Conservation (phyloP, 1,140 invertebrate genomes). For the Littorina saxatilis region DNA sequence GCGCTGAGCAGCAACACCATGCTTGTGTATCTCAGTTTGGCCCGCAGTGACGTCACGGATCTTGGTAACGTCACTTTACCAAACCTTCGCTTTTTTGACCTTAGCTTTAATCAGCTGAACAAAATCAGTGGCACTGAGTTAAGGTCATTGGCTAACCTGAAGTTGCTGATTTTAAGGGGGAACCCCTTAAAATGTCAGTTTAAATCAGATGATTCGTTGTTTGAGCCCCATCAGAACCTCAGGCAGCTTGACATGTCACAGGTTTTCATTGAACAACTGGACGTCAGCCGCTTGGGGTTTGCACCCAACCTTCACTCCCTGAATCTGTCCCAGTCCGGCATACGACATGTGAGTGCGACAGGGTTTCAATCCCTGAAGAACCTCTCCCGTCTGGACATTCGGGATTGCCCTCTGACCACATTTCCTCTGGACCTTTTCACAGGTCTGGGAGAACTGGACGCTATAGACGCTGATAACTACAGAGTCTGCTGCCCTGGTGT, state of each 20-base stretch:
- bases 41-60: not conserved
- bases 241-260: not conserved
- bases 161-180: not conserved
- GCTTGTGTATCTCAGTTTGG: conserved; percentile 31
- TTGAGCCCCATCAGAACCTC: not conserved
- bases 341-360: not conserved
- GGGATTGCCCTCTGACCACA: conserved; percentile 18
- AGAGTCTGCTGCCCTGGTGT: conserved; percentile 5
- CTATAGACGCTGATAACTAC: conserved; percentile 9
- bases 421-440: conserved; percentile 30
- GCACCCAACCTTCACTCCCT: conserved; percentile 8
- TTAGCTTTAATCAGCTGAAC: not conserved
- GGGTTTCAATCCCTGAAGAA: not conserved
- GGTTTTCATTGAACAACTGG: not conserved
- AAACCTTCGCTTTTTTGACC: conserved; percentile 6
- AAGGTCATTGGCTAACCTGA: not conserved
- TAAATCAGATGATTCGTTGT: not conserved
- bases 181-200: not conserved
- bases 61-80: not conserved
- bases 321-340: conserved; percentile 13
- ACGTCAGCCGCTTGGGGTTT: not conserved
- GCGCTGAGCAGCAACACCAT: no score
- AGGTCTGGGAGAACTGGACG: not conserved
- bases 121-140: not conserved
- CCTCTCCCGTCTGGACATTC: conserved; percentile 14